Base-by-base conservation (phyloP, 1,140 invertebrate genomes). In the Anastrepha obliqua region DNA sequence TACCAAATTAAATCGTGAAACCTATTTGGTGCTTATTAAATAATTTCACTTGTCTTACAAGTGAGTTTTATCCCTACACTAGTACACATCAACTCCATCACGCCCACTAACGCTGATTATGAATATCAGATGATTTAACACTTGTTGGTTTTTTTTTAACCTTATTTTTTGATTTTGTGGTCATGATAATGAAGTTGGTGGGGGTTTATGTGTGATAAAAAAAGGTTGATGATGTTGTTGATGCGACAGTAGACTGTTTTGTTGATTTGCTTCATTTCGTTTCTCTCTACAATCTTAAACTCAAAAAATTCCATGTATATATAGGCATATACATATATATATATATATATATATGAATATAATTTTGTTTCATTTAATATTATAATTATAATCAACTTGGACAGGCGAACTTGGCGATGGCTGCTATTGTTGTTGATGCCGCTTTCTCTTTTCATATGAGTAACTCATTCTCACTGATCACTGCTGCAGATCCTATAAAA, bases 301-400 rank as follows among this genome's bases (percentile, higher is more conserved):
- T 55, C n/a, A 74, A 81, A 81, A 81, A 55, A 81, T 55, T 81
- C n/a, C 74, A 81, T 81, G 44, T 81, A 81, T 81, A 51, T 78
- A 81, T 81, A 81, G 44, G 74, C 74, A 81, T 58, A 81, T n/a
- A n/a, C n/a, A n/a, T 81, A 81, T 58, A 81, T 81, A 47, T 81
- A 81, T 81, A 47, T 29, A 29, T 81, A 81, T 58, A 81, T 81
- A 47, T 81, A 81, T 81, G 74, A 55, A 81, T 81, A 81, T 81
- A 81, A 81, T 81, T 81, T 81, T 55, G 74, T 81, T 81, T 81
- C 74, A 81, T 81, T 55, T 81, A 81, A 81, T 81, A 81, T 81
- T 81, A 81, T 81, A 81, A 81, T 81, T 81, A 81, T 81, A 81
- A 81, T 81, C 74, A 81, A 55, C 44, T 81, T 81, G 74, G 74